Evolutionary conservation across 2,888 invertebrate genomes (phyloP), one percentile per base, ranked within the genome.

Genomic region (Sinodicranocentrus sp.): DNA sequence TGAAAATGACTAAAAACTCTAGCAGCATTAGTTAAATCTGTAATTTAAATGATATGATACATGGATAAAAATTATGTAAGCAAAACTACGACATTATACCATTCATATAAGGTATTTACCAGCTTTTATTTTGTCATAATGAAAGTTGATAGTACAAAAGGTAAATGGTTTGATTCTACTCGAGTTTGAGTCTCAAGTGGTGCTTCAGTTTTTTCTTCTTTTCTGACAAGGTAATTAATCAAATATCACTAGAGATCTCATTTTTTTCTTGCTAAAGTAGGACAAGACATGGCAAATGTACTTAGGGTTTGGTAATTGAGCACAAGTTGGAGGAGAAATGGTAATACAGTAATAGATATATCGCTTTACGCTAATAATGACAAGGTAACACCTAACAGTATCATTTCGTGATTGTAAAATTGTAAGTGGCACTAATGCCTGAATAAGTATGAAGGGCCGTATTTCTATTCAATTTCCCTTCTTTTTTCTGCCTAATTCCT

Each of bases 381-480:
- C 48, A 48, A 48, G 17, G 48, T n/a, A n/a, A 48, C 48, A 48
- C 48, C 48, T n/a, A 48, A 48, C 5, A n/a, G 48, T 48, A 48
- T 48, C n/a, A 48, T 15, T 48, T n/a, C n/a, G 48, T 48, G n/a
- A 48, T 48, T 48, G 48, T 48, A 48, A 48, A 48, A 48, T 48
- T 48, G 48, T 48, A 48, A 48, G 48, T 48, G 48, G 48, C 48
- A 48, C 48, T 33, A 33, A 33, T 33, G 10, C 33, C 33, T 33
- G 5, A 33, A 33, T 6, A 33, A 33, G 10, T 6, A 10, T 33
- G 33, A 6, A 33, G 33, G 33, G 3, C 10, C 33, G n/a, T n/a
- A n/a, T 33, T 10, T 33, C 33, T 10, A 10, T 10, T 33, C 33
- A 33, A 33, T 33, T 10, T 33, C 33, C 10, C 33, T 33, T n/a